Base-by-base conservation (phyloP, 2,888 invertebrate genomes). In the Platerodrilus igneus region DNA sequence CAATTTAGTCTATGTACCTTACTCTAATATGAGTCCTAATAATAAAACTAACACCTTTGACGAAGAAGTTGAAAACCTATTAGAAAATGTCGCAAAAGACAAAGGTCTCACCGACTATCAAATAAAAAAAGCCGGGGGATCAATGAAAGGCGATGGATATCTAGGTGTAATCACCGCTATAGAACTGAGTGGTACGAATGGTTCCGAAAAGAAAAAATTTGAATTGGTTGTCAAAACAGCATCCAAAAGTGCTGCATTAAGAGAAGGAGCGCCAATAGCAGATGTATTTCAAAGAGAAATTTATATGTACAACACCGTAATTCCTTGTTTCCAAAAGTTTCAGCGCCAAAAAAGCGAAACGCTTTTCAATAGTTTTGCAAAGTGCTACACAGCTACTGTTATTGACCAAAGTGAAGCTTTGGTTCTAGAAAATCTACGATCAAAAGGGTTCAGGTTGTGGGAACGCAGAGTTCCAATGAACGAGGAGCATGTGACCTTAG, bases 391-490 rank as follows among this genome's bases (percentile, higher is more conserved):
- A 3, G 21, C 27, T 3, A 7, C 2, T 2, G 14, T 11, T 4
- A 17, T 9, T 13, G 13, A 25, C 1, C 26, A 31, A 10, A 9
- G 9, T 7, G 56, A 58, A 41, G 26, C 35, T 2, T 27, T 64
- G 4, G 46, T 59, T 5, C 30, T 63, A 37, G 55, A 58, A 48
- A 59, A 63, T 41, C 28, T 62, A 20, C 53, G 52, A 31, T 37
- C 38, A 11, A 15, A 16, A 9, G 56, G 53, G 1, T 63, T 51
- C 40, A 35, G 47, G 5, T 21, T 61, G 22, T 55, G 56, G 51
- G 47, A 59, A 28, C 45, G 54, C 8, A 54, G 48, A 18, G 35
- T 42, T n/a, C 50, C 53, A 6, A 56, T 64, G 48, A 46, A 62
- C 23, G 46, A 52, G 9, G 44, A 53, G 11, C 63, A 64, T 38